Conservation (phyloP, 2,797 vertebrate species). For the Mormyrops attenuatus region DNA sequence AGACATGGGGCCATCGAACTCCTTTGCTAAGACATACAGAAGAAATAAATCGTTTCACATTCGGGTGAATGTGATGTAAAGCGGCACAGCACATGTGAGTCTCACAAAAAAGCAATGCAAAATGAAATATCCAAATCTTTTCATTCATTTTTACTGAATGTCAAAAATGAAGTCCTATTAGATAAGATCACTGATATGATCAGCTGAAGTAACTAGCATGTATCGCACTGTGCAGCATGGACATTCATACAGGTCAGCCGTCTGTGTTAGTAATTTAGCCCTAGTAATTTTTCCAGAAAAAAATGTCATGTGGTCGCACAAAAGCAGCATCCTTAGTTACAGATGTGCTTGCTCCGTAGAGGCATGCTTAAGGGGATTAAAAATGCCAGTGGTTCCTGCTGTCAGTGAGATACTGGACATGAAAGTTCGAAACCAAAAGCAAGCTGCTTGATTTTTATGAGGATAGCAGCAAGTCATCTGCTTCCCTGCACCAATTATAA, state of each 20-base stretch:
- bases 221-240: neutral
- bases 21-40: no score
- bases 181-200: no score
- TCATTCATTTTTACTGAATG: no score
- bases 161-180: neutral
- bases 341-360: no score
- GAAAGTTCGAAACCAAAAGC: no score
- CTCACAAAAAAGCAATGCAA: neutral
- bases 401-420: no score
- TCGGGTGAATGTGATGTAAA: neutral
- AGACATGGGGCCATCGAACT: no score
- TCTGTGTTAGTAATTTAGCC: neutral
- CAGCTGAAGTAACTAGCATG: neutral
- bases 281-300: slow-evolving; percentile 17
- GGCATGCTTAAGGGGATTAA: slow-evolving; percentile 18
- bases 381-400: neutral
- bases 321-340: slow-evolving; percentile 21
- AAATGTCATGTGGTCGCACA: slow-evolving; percentile 9
- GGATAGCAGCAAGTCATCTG: no score
- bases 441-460: no score
- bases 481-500: no score
- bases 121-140: neutral
- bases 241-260: slow-evolving; percentile 5
- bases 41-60: no score
- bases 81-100: neutral